Evolutionary conservation across 2,113 vertebrate genomes (phyloP).

Genomic region (Callocephalon fimbriatum): DNA sequence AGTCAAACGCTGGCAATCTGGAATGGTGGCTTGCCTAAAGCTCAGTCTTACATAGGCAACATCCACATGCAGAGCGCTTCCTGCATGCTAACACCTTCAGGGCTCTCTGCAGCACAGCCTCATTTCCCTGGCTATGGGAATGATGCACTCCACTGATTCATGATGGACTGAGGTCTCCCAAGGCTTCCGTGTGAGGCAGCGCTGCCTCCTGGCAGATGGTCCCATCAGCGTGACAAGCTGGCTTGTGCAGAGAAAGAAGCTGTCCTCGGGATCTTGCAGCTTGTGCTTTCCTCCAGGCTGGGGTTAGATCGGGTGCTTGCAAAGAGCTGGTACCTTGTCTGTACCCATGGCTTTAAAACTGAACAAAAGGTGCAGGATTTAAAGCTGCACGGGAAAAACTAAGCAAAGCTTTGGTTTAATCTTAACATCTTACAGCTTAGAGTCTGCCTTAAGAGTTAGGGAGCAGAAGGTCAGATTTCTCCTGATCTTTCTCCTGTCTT

Average conservation of each 20-base stretch:
- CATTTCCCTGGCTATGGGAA: neutral
- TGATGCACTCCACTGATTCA: neutral
- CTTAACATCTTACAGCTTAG: neutral
- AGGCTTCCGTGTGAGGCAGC: neutral
- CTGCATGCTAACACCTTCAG: too few relatives aligned
- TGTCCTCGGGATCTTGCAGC: neutral
- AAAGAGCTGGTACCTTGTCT: neutral
- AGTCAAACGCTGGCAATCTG: too few relatives aligned
- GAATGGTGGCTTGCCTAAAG: neutral
- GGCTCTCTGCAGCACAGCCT: neutral
- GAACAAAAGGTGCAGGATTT: neutral
- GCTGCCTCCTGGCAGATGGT: neutral
- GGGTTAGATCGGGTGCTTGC: neutral
- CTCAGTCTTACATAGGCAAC: accelerated
- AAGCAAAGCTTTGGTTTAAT: neutral
- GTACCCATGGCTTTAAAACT: neutral
- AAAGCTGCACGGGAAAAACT: neutral
- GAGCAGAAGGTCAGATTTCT: neutral
- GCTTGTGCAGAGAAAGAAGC: neutral
- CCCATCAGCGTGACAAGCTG: neutral
- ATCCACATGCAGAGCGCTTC: accelerated
- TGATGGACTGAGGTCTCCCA: neutral
- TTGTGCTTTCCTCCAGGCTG: neutral
- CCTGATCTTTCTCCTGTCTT: neutral
- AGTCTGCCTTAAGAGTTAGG: too few relatives aligned